These are phyloP conservation scores for Rhabdornis inornatus DNA, from an alignment of 2,113 vertebrate genomes.

Conservation along the genomic window DNA sequence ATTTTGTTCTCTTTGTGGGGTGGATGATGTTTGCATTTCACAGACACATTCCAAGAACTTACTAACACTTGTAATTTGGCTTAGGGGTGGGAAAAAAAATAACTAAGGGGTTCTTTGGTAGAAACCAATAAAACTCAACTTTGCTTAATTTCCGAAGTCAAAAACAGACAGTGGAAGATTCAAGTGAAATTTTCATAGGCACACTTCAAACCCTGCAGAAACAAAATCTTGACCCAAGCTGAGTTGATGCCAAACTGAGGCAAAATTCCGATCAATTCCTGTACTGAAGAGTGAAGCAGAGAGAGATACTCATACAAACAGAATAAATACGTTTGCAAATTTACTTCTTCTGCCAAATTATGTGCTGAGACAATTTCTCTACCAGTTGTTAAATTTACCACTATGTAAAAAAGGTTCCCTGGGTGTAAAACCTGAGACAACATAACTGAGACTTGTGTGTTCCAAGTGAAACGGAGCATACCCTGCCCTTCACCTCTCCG, in stretches of 20 bases:
- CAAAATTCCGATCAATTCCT: not conserved
- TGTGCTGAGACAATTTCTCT: not conserved
- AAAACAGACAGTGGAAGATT: not conserved
- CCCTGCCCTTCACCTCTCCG: not conserved
- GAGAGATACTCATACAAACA: not conserved
- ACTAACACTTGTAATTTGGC: not conserved
- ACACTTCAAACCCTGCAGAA: not conserved
- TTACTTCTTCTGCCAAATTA: not conserved
- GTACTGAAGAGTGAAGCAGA: not conserved
- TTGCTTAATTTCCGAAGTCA: not conserved
- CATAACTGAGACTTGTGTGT: not conserved
- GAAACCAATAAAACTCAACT: not conserved
- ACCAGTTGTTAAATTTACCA: not conserved
- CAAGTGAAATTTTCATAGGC: not conserved
- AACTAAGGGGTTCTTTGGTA: not conserved
- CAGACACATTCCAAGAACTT: not conserved
- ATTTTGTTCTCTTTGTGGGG: not conserved
- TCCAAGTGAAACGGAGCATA: not conserved
- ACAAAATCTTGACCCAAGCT: not conserved
- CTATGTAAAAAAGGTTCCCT: not conserved
- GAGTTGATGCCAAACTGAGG: not conserved
- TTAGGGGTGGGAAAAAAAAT: not conserved
- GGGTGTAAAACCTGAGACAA: not conserved
- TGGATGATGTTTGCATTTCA: not conserved
- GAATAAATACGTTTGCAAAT: not conserved